phyloP scores from a whole-genome alignment of 2,113 vertebrate genomes.

The Misgurnus anguillicaudatus region DNA sequence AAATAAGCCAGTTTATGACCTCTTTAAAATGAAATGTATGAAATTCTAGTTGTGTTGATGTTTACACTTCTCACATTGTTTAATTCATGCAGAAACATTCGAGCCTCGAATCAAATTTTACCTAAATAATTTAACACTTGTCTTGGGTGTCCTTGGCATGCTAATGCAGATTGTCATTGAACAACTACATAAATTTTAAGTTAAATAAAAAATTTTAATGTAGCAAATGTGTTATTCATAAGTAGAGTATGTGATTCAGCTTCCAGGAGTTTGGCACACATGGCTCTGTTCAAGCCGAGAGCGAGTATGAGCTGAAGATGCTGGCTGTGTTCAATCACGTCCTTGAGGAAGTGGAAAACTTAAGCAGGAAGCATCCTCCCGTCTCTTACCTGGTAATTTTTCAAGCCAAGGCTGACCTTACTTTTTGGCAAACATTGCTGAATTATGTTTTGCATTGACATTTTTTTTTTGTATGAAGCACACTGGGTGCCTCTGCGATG shows the following conservation, averaged over 20 bases:
- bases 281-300: slow-evolving; percentile 84
- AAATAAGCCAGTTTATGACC: too few relatives aligned
- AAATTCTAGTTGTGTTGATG: too few relatives aligned
- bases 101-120: too few relatives aligned
- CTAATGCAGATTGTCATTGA: too few relatives aligned
- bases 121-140: too few relatives aligned
- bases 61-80: too few relatives aligned
- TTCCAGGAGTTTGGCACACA: slow-evolving; percentile 87
- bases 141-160: too few relatives aligned
- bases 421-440: not conserved
- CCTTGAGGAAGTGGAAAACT: slow-evolving; percentile 90
- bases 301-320: slow-evolving; percentile 93
- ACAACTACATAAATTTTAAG: too few relatives aligned
- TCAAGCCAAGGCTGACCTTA: not conserved
- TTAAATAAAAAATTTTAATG: too few relatives aligned
- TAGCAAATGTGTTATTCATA: too few relatives aligned
- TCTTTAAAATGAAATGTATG: too few relatives aligned
- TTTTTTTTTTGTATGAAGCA: slow-evolving; percentile 75
- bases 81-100: too few relatives aligned
- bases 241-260: slow-evolving; percentile 65
- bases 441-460: not conserved
- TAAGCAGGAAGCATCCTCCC: slow-evolving; percentile 91
- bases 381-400: slow-evolving; percentile 88
- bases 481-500: slow-evolving; percentile 90
- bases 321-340: slow-evolving; percentile 90